Base-by-base conservation (phyloP, 2,113 vertebrate species). In the Microtus ochrogaster region DNA sequence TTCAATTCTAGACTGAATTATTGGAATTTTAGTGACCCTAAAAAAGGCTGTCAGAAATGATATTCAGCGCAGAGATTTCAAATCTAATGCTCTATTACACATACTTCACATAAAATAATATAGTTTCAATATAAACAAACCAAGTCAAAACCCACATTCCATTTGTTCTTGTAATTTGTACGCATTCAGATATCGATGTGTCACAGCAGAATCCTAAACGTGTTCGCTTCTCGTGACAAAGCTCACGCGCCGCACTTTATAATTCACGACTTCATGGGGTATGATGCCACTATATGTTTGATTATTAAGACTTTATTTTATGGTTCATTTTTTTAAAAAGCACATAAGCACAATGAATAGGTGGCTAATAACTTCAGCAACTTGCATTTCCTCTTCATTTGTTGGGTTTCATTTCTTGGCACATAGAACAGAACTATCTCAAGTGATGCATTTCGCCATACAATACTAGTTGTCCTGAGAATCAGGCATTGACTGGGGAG, bases 1-100 rank as follows among this genome's bases (percentile, higher is more conserved):
- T 99, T 99, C 99, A 98, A 99, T 99, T 98, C 98, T 98, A 97
- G 97, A 98, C 98, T 99, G 98, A 99, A 99, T 99, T 99, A 99
- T 98, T 99, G 98, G 98, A 99, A 99, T 99, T 98, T 99, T 98
- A 99, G 98, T 99, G 99, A 99, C 98, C 99, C 98, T 98, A 98
- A 98, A 99, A 99, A 98, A 98, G 97, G 97, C 98, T 99, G 99
- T 99, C 99, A 99, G 97, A 98, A 99, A 98, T 98, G 98, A 99
- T 99, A 99, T 98, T 98, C 98, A 98, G 98, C 96, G 97, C 95
- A 96, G 97, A 98, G 97, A 98, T 98, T 99, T 98, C 95, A 98
- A 98, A 98, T 98, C 98, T 98, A 98, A 98, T 98, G 97, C 97
- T 98, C 97, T 98, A 98, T 99, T 98, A 98, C 91, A 85, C 96